A percentile compares a stretch with the other conserved stretches of the same genome.
Conservation (phyloP, 1,140 invertebrate genomes). For the Drosophila pruinosa region DNA sequence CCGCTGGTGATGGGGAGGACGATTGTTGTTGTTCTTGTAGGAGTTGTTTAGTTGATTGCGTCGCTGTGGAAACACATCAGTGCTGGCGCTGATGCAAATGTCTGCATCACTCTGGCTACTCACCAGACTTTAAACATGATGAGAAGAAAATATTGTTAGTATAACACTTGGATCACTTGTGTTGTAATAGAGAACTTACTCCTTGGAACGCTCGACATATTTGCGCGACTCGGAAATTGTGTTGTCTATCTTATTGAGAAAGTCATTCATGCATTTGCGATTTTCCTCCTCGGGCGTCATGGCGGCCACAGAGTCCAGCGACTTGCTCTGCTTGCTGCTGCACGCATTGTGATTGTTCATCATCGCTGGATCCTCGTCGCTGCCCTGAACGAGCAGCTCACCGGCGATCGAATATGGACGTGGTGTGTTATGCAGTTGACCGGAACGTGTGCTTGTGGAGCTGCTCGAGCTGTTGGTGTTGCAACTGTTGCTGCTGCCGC, state of each 20-base stretch:
- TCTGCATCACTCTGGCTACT: conserved; percentile 76
- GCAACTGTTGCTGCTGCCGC: conserved; percentile 68
- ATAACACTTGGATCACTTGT: background rate
- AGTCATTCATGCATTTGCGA: conserved; percentile 88
- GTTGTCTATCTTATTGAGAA: conserved; percentile 93
- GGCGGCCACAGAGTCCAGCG: conserved; percentile 82
- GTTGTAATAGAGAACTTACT: conserved; percentile 86
- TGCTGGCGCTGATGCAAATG: conserved; percentile 65
- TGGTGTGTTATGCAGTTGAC: conserved; percentile 38
- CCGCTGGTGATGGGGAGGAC: conserved; percentile 65
- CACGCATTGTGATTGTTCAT: conserved; percentile 58
- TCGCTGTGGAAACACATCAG: conserved; percentile 69
- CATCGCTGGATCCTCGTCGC: conserved; percentile 61
- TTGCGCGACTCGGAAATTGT: conserved; percentile 92
- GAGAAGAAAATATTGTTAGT: background rate
- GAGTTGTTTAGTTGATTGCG: conserved; percentile 76
- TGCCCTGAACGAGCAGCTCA: conserved; percentile 63
- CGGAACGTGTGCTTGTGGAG: conserved; percentile 47
- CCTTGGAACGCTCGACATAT: conserved; percentile 90
- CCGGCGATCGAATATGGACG: conserved; percentile 84
- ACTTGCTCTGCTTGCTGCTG: conserved; percentile 81
- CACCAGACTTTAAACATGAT: conserved; percentile 52
- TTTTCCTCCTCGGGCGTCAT: conserved; percentile 87
- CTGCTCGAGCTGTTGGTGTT: conserved; percentile 61
- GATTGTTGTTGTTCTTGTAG: conserved; percentile 76